Evolutionary conservation across 1,140 invertebrate genomes (phyloP), one percentile per base, ranked within the genome.

Genomic region (Venturia canescens): DNA sequence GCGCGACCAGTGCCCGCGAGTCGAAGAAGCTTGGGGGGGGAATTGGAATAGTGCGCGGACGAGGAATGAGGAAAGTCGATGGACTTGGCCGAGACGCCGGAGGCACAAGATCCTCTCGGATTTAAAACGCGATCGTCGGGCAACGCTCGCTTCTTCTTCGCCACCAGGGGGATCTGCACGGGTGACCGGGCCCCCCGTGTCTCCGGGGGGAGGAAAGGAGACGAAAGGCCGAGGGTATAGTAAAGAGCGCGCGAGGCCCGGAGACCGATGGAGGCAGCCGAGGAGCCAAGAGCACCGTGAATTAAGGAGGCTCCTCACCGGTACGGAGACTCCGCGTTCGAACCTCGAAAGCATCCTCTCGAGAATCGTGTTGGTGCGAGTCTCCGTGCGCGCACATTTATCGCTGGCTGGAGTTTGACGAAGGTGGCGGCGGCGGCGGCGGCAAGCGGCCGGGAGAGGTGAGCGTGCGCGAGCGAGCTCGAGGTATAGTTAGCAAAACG

Each of bases 241-340:
- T n/a, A n/a, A n/a, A n/a, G 75, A 84, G 71, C 26, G 23, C 60
- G 27, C 23, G 67, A 63, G 74, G 70, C 76, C 48, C 72, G 34
- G 75, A 82, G 78, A 80, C 71, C 2, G 79, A 63, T 50, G 75
- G 60, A 76, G 38, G 75, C 6, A 60, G 60, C 38, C 38, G 34
- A 74, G 63, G 31, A 72, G 75, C 53, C 53, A 70, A 79, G 63
- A 77, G 80, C 27, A 38, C 23, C 78, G 63, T 60, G 77, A 78
- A 80, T 78, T 82, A 71, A 82, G 69, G 31, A 34, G 78, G 75
- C 63, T 78, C n/a, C n/a, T n/a, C n/a, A n/a, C n/a, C n/a, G n/a
- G n/a, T n/a, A n/a, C n/a, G n/a, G n/a, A n/a, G n/a, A n/a, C n/a
- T n/a, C n/a, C n/a, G n/a, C n/a, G n/a, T n/a, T n/a, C n/a, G n/a